Base-by-base conservation (phyloP, 2,113 vertebrate species). In the Terrapene triunguis region DNA sequence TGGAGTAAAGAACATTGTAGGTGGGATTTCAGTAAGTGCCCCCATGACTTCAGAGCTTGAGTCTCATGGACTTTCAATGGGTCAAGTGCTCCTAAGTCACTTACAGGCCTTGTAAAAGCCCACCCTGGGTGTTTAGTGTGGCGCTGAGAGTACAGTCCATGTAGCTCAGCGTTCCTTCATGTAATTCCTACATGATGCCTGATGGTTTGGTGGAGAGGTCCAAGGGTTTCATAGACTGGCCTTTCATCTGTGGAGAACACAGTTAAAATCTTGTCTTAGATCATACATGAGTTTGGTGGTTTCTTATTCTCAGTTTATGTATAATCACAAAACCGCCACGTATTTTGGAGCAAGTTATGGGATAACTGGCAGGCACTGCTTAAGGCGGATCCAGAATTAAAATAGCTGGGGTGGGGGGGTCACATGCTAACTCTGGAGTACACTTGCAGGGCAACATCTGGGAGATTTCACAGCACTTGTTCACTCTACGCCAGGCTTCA, bases 101-200 rank as follows among this genome's bases (percentile, higher is more conserved):
- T 9, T 13, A 17, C 3, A 1, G 32, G 10, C 35, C n/a, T 84
- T 32, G 88, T 54, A 47, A 87, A 54, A 2, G 1, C 10, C 3
- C 13, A 48, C 59, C 65, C n/a, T 21, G 19, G n/a, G 8, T 72
- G 35, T 72, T 21, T n/a, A 69, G 8, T 1, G 51, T 81, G 11
- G 19, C 42, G 14, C 50, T 51, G 65, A 82, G 51, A 89, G 59
- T 51, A 87, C 12, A 94, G 83, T 35, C 47, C 27, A 24, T 2
- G 12, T 0, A 0, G 72, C 81, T 84, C 10, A 0, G 0, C 74
- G 1, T 2, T 10, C 24, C 85, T 89, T 87, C 57, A 72, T 1
- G 2, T 48, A 93, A 89, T 38, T 72, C n/a, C 11, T 47, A 59
- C 29, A 38, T 48, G 42, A 76, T 16, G 4, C 14, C 42, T 79